Conservation (phyloP, 2,113 vertebrate species). For the Nerophis ophidion region DNA sequence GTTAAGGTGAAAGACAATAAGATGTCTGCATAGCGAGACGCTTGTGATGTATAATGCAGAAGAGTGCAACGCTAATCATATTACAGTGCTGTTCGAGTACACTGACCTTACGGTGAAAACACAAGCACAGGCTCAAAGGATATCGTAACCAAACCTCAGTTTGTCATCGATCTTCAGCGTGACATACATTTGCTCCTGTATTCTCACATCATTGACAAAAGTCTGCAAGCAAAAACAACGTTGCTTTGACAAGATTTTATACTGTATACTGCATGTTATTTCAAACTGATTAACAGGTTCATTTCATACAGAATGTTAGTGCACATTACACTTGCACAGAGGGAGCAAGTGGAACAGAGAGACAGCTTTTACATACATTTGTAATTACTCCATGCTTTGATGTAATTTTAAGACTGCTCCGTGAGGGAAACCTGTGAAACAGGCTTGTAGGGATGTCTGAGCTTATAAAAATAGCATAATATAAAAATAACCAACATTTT, state of each 20-base stretch:
- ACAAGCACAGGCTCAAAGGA: slow-evolving; percentile 72
- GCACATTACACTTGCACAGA: too few relatives aligned
- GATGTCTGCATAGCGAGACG: slow-evolving; percentile 22
- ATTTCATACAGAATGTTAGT: too few relatives aligned
- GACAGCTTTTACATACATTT: too few relatives aligned
- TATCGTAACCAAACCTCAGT: slow-evolving; percentile 97
- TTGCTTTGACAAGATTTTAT: slow-evolving; percentile 1
- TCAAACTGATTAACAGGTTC: too few relatives aligned
- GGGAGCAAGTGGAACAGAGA: too few relatives aligned
- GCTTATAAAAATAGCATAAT: too few relatives aligned
- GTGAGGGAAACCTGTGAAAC: too few relatives aligned
- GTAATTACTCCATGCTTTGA: too few relatives aligned
- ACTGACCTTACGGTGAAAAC: slow-evolving; percentile 11
- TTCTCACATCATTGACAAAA: slow-evolving; percentile 91
- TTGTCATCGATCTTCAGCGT: slow-evolving; percentile 93
- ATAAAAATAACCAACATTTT: too few relatives aligned
- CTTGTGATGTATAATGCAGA: slow-evolving; percentile 45
- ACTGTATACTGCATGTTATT: background rate
- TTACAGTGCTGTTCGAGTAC: slow-evolving; percentile 29
- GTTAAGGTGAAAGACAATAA: slow-evolving; percentile 71
- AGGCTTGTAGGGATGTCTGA: too few relatives aligned
- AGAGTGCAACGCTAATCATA: slow-evolving; percentile 31
- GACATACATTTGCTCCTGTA: slow-evolving; percentile 92
- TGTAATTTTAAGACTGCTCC: too few relatives aligned
- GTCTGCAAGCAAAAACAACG: slow-evolving; percentile 73